Conservation (phyloP, 2,113 vertebrate species). For the Gnathonemus echidnorhynchus region DNA sequence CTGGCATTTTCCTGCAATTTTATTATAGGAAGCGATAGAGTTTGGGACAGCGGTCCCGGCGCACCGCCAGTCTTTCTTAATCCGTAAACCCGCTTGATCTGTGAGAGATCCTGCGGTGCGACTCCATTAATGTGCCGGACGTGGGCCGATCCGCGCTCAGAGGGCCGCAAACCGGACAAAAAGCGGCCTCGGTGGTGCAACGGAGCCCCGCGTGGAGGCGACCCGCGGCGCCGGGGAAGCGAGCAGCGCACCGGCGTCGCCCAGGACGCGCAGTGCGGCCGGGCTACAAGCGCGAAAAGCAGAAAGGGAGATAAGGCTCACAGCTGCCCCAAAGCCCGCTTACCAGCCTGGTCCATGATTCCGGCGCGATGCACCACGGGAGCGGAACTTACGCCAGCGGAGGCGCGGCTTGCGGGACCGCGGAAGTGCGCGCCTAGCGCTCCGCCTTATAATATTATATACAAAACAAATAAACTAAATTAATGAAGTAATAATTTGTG, state of each 20-base stretch:
- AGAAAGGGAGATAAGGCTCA: background rate
- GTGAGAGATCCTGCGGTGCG: background rate
- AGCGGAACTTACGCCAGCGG: constrained; percentile 6
- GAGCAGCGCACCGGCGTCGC: background rate
- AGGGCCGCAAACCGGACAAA: background rate
- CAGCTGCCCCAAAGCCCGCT: background rate
- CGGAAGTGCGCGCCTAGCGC: background rate
- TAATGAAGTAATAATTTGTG: background rate
- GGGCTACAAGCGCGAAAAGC: background rate
- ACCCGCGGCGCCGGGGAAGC: background rate
- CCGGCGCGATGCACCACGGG: constrained; percentile 15
- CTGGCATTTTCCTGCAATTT: background rate
- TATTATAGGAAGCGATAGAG: background rate
- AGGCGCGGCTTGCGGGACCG: background rate
- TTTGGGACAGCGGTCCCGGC: background rate
- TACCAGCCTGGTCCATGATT: constrained; percentile 25
- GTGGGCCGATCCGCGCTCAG: background rate
- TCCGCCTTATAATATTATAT: background rate
- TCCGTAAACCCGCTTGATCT: background rate
- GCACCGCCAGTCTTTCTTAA: background rate
- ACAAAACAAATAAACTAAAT: background rate
- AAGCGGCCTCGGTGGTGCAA: background rate
- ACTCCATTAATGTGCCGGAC: background rate
- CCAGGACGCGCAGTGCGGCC: background rate
- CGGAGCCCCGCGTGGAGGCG: background rate